Conservation (phyloP, 2,888 invertebrate genomes). For the Cetonia aurata region DNA sequence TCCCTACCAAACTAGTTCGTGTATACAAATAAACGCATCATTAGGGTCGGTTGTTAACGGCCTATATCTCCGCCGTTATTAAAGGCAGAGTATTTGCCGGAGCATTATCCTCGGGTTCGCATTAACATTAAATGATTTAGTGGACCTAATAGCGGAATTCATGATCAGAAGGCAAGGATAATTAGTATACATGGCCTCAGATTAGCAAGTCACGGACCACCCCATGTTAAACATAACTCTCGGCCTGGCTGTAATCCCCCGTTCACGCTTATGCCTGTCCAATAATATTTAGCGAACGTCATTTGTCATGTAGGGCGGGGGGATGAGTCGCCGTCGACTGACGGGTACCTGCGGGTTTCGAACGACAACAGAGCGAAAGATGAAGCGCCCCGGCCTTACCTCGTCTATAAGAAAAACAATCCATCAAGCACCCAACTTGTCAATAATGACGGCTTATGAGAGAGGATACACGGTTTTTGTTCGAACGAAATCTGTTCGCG, state of each 20-base stretch:
- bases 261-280: conserved; percentile 45
- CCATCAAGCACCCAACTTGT: conserved; percentile 41
- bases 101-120: conserved; percentile 49
- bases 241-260: conserved; percentile 32
- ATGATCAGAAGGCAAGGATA: conserved; percentile 63
- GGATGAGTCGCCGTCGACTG: not conserved
- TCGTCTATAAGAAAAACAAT: conserved; percentile 42
- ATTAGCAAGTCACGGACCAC: conserved; percentile 47
- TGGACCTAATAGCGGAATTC: conserved; percentile 62
- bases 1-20: conserved; percentile 21
- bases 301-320: conserved; percentile 41
- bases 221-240: conserved; percentile 42
- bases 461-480: conserved; percentile 27
- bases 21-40: conserved; percentile 41
- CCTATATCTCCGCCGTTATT: conserved; percentile 40
- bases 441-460: conserved; percentile 39
- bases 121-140: conserved; percentile 64
- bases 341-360: conserved; percentile 15
- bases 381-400: not conserved
- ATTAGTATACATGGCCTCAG: conserved; percentile 61
- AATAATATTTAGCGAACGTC: conserved; percentile 45
- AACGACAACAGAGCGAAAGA: conserved; percentile 2
- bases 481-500: conserved; percentile 22
- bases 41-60: conserved; percentile 41
- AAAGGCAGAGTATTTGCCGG: conserved; percentile 42